phyloP scores from a whole-genome alignment of 2,888 invertebrate species.

The Drosophila prolongata region DNA sequence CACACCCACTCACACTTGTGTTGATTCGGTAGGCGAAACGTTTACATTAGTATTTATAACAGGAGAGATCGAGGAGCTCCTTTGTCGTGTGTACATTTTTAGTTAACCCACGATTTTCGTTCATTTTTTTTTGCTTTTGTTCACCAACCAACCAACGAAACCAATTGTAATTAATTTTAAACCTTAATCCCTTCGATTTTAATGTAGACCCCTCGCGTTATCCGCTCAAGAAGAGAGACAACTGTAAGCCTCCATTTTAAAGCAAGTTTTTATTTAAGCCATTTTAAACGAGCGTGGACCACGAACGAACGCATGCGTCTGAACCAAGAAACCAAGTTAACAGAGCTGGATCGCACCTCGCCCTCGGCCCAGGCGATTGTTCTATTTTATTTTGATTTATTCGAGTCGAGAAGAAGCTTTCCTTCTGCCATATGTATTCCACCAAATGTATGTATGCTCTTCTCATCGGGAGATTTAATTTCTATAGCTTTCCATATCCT shows the following conservation, averaged over 20 bases:
- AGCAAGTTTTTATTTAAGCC: constrained; percentile 26
- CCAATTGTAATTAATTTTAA: constrained; percentile 29
- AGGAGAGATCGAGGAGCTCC: constrained; percentile 16
- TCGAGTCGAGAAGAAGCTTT: constrained; percentile 7
- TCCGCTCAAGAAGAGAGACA: constrained; percentile 1
- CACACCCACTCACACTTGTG: constrained; percentile 46
- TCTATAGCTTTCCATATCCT: neutral
- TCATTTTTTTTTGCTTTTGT: constrained; percentile 10
- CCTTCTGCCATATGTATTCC: constrained; percentile 22
- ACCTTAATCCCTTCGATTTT: constrained; percentile 11
- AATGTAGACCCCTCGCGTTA: constrained; percentile 9
- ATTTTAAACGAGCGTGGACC: constrained; percentile 13
- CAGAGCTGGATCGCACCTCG: neutral
- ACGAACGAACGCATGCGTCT: constrained; percentile 3
- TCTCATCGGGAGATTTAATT: neutral
- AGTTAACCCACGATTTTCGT: constrained; percentile 7
- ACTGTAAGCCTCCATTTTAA: constrained; percentile 14
- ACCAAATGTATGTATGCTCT: constrained; percentile 14
- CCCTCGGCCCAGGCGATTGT: neutral
- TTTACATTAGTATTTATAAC: constrained; percentile 42
- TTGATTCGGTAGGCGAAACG: constrained; percentile 20
- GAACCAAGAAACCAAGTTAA: constrained; percentile 1
- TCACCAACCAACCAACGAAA: constrained; percentile 3
- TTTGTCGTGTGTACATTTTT: constrained; percentile 22
- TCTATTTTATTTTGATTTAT: constrained; percentile 8